These are phyloP conservation scores for Athetis lepigone DNA, from an alignment of 2,888 invertebrate genomes.

Conservation along the genomic window DNA sequence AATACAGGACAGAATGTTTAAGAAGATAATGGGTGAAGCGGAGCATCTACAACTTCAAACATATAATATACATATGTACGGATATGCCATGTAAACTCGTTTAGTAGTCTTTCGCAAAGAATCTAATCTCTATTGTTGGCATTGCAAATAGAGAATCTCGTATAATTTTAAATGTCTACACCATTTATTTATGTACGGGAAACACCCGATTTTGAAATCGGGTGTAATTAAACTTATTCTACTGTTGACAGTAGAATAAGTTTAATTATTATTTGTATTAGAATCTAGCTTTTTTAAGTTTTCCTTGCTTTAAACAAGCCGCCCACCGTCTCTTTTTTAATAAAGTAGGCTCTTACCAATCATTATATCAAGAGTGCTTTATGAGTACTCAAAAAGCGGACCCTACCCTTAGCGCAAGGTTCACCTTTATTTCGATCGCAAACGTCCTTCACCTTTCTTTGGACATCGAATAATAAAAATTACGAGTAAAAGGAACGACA, in stretches of 20 bases:
- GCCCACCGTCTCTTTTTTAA: not conserved
- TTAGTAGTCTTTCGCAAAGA: slow-evolving; percentile 5
- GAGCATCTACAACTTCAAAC: too few relatives aligned
- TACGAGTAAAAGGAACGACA: slow-evolving; percentile 16
- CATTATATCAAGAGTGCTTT: slow-evolving; percentile 40
- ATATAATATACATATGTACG: too few relatives aligned
- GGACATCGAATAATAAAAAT: slow-evolving; percentile 25
- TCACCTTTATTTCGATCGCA: slow-evolving; percentile 38
- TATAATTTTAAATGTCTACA: too few relatives aligned
- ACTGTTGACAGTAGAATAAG: not conserved
- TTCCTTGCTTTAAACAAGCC: not conserved
- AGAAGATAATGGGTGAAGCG: too few relatives aligned
- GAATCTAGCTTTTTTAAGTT: not conserved
- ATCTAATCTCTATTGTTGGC: not conserved
- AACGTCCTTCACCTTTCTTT: slow-evolving; percentile 38
- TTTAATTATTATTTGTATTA: not conserved
- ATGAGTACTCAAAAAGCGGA: slow-evolving; percentile 36
- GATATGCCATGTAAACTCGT: too few relatives aligned
- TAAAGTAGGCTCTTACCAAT: slow-evolving; percentile 23
- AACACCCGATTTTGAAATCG: too few relatives aligned
- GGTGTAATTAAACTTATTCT: too few relatives aligned
- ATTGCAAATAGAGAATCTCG: not conserved
- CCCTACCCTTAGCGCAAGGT: slow-evolving; percentile 39
- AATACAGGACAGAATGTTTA: too few relatives aligned
- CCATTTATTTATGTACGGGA: too few relatives aligned